Evolutionary conservation across 1,140 invertebrate species (phyloP).

Genomic region (Aphelinus certus): DNA sequence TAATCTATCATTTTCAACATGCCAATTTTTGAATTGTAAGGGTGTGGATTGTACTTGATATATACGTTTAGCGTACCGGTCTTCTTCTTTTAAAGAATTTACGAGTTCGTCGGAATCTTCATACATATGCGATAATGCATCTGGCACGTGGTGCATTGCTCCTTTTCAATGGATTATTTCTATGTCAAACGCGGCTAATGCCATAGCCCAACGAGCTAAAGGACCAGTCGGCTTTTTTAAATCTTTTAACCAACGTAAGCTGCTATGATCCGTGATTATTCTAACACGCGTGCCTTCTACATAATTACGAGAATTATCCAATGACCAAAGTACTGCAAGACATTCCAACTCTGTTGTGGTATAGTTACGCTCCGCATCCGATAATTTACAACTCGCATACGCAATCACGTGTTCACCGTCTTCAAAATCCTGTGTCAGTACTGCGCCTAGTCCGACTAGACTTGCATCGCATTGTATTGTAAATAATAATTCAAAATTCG

Average conservation of each 20-base stretch:
- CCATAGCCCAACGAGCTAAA: constrained; percentile 51
- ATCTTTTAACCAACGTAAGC: constrained; percentile 29
- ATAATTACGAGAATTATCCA: not conserved
- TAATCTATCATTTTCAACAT: constrained; percentile 22
- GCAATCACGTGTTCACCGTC: constrained; percentile 45
- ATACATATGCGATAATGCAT: constrained; percentile 42
- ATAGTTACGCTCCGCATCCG: not conserved
- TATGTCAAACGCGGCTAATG: constrained; percentile 51
- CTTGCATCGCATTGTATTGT: constrained; percentile 45
- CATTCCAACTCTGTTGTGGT: not conserved
- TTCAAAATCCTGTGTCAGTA: constrained; percentile 47
- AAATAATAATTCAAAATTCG: constrained; percentile 38
- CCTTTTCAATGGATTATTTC: constrained; percentile 43
- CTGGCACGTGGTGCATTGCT: constrained; percentile 29
- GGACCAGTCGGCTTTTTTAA: constrained; percentile 50
- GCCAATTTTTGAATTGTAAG: constrained; percentile 15
- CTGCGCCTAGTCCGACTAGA: constrained; percentile 50
- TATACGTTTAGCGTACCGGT: constrained; percentile 37
- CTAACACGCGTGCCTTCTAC: constrained; percentile 47
- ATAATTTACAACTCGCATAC: constrained; percentile 52
- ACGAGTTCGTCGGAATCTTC: not conserved
- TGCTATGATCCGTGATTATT: constrained; percentile 48
- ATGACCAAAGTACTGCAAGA: not conserved
- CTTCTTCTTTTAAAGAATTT: not conserved
- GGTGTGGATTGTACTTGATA: constrained; percentile 3